Base-by-base conservation (phyloP, 2,888 invertebrate species). In the Tridacna gigas region DNA sequence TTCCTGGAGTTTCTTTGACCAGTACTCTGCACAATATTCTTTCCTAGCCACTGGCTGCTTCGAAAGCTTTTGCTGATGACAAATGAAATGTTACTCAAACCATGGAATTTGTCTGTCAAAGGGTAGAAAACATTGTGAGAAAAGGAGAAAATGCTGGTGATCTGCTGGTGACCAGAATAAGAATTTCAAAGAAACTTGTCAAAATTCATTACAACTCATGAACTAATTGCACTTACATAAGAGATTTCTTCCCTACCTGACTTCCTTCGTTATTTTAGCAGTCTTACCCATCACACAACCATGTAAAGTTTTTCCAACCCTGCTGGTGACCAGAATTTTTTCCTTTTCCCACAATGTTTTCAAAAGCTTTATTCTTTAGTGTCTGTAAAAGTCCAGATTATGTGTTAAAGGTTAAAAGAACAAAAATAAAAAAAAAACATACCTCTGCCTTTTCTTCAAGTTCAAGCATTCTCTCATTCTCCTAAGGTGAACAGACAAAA, bases 401-500 rank as follows among this genome's bases (percentile, higher is more conserved):
- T 20, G 56, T 56, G 56, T 3, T 15, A 56, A 56, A 11, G 56
- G 9, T 3, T 56, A 5, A 56, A 15, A 56, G 15, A 56, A 56
- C 9, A 56, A 9, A 56, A 56, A 5, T 56, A 56, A 5, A n/a
- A 5, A 3, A 56, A 56, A 22, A 63, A 3, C 22, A 22, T 60
- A 84, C 84, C 82, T 84, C 82, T 25, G 80, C 37, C 45, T 79
- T 74, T 67, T 82, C 73, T 56, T 80, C 77, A n/a, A 83, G 80
- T n/a, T 80, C 82, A 25, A 45, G 18, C 22, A 76, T 76, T 69
- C 83, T 81, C 45, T 83, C 79, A 63, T 75, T 63, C 73, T 77
- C 83, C 86, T 86, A 60, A 37, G 75, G 76, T 37, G 77, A 75
- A 67, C 69, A 79, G 77, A 67, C 69, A 37, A 80, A 80, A 74